Base-by-base conservation (phyloP, 2,888 invertebrate genomes). In the Mythimna ferrago region DNA sequence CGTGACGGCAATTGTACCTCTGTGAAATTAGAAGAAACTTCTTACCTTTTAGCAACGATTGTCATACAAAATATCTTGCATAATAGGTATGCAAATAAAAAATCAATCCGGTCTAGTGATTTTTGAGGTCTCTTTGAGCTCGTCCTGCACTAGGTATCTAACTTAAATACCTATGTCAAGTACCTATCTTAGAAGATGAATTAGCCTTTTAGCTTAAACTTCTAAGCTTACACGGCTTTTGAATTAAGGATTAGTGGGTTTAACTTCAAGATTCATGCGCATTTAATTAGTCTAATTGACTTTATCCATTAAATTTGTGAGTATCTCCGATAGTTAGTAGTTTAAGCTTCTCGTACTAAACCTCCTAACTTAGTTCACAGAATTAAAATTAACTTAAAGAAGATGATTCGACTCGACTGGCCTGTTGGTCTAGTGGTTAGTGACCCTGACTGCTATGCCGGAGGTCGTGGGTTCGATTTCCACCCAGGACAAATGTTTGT, bases 251-350 rank as follows among this genome's bases (percentile, higher is more conserved):
- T 77, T n/a, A 58, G 38, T 62, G 51, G 48, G 61, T 66, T 35
- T 48, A 72, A 54, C 54, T 66, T 58, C 21, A 38, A 63, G 41
- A 66, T 63, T 21, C 56, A 76, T 71, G 54, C 58, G 35, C 60
- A 71, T 76, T 70, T 53, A 56, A 54, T 78, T 78, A 78, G 32
- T 51, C 48, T 51, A 71, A 76, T 65, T 78, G 51, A 19, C 60
- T 65, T 56, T 26, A 78, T 65, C 19, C 58, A 38, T 35, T 62
- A 62, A 53, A 19, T 58, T 48, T 48, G 32, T 26, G 10, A 10
- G 48, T 56, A 63, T 67, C 53, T 62, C 19, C 35, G n/a, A 48
- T 51, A 78, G 53, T 41, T 51, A 78, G 53, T 41, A 78, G 58
- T 51, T 71, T 21, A 21, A 75, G 19, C 35, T 63, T 19, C 57